Conservation (phyloP, 2,888 invertebrate genomes). For the Dryococelus australis region DNA sequence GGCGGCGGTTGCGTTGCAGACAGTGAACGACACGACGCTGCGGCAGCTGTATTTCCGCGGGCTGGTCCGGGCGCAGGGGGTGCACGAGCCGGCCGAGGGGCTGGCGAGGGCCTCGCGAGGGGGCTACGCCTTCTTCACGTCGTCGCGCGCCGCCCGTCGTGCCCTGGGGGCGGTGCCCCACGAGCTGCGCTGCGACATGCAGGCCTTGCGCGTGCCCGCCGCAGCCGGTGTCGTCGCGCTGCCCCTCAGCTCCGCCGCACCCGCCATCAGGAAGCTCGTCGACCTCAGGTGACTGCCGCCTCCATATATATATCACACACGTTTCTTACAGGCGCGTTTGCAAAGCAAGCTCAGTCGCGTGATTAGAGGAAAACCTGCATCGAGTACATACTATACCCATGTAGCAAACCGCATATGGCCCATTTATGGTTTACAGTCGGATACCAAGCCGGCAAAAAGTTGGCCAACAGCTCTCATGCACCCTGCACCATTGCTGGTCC, state of each 20-base stretch:
- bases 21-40: conserved; percentile 40
- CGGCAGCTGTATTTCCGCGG: conserved; percentile 42
- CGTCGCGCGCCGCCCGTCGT: conserved; percentile 66
- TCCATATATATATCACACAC: neutral
- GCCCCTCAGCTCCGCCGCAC: conserved; percentile 65
- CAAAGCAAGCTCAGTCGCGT: neutral
- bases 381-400: too few species aligned
- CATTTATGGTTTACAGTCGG: too few species aligned
- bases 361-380: neutral
- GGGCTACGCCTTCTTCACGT: conserved; percentile 70
- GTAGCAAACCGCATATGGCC: too few species aligned
- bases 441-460: too few species aligned
- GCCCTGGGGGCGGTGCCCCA: conserved; percentile 57
- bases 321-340: neutral
- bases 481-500: too few species aligned
- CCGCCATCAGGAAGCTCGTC: conserved; percentile 60
- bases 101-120: conserved; percentile 63
- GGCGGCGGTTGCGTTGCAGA: conserved; percentile 7
- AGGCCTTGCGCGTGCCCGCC: conserved; percentile 65
- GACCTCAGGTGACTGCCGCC: conserved; percentile 59
- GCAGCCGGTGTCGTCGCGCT: conserved; percentile 67
- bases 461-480: too few species aligned
- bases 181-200: conserved; percentile 62
- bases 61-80: conserved; percentile 60
- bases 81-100: conserved; percentile 63